A percentile compares a stretch with the other conserved stretches of the same genome.
Evolutionary conservation across 2,113 vertebrate species (phyloP).

Genomic region (Diadophis punctatus): DNA sequence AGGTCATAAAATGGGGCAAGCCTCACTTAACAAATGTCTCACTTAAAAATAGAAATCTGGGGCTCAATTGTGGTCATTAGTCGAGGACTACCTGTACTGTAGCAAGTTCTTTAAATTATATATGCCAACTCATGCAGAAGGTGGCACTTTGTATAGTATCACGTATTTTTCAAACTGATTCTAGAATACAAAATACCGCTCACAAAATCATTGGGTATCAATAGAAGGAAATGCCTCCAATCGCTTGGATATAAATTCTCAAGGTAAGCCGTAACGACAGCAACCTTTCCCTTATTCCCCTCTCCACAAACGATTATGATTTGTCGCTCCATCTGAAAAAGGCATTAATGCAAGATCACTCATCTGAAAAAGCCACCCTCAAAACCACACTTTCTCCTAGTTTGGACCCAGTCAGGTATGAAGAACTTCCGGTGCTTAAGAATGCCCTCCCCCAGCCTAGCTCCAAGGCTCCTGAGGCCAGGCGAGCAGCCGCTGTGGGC

Average conservation of each 20-base stretch:
- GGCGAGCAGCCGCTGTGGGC: background rate
- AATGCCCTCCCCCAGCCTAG: background rate
- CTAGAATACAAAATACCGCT: background rate
- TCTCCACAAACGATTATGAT: background rate
- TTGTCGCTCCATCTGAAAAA: background rate
- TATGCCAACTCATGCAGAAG: background rate
- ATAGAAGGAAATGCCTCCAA: background rate
- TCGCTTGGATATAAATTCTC: background rate
- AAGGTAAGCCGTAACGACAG: background rate
- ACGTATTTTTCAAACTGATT: background rate
- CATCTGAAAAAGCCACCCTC: background rate
- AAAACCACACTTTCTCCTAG: background rate
- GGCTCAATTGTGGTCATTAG: too few species aligned
- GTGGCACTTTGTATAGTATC: background rate
- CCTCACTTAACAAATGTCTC: too few species aligned
- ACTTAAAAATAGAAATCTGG: too few species aligned
- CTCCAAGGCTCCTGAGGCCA: background rate
- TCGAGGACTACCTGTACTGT: too few species aligned
- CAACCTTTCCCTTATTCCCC: background rate
- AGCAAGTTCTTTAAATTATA: background rate
- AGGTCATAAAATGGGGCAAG: too few species aligned
- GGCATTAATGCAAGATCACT: background rate
- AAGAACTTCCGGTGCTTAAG: background rate
- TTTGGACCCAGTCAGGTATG: background rate
- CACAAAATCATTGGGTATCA: background rate